These are phyloP conservation scores for Mylabris sibirica DNA, from an alignment of 2,888 invertebrate species.

Conservation along the genomic window DNA sequence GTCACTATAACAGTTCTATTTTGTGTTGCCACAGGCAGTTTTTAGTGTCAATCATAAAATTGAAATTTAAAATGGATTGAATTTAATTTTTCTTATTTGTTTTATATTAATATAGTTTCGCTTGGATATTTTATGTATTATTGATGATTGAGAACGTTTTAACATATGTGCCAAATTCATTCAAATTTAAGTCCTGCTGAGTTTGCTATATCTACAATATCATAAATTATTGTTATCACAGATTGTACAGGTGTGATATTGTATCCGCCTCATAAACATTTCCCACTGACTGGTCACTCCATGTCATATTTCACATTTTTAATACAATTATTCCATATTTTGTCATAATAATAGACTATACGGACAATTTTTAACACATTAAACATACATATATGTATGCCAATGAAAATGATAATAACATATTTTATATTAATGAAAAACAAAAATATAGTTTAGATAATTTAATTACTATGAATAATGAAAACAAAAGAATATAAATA, in stretches of 20 bases:
- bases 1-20: not conserved
- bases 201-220: constrained; percentile 34
- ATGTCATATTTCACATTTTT: constrained; percentile 24
- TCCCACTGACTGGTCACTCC: constrained; percentile 29
- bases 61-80: not conserved
- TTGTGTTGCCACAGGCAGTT: not conserved
- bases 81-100: constrained; percentile 15
- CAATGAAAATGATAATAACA: too few relatives aligned
- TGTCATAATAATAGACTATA: not conserved
- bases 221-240: constrained; percentile 34
- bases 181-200: constrained; percentile 32
- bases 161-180: constrained; percentile 26
- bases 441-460: too few relatives aligned
- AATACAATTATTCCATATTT: not conserved
- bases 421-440: not conserved
- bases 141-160: constrained; percentile 29
- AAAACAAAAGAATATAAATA: not conserved
- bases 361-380: too few relatives aligned
- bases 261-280: constrained; percentile 37
- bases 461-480: not conserved
- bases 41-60: not conserved
- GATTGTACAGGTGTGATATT: constrained; percentile 35
- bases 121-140: constrained; percentile 14
- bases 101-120: constrained; percentile 22
- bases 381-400: too few relatives aligned